Base-by-base conservation (phyloP, 2,113 vertebrate species). In the Brachionichthys hirsutus region DNA sequence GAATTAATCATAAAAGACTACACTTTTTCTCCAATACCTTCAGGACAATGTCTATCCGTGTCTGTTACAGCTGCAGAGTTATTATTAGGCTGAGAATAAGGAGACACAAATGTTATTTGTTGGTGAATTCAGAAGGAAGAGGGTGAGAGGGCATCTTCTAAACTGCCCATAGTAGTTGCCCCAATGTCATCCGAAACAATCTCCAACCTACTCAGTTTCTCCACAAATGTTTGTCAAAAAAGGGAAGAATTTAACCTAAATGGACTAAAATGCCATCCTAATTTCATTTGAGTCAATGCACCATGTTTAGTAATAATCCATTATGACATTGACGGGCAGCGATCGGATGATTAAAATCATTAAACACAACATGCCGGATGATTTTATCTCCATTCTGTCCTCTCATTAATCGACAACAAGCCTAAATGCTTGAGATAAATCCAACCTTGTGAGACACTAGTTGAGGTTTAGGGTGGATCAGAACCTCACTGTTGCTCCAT, bases 351-450 rank as follows among this genome's bases (percentile, higher is more conserved):
- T 62, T 12, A 20, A 18, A 35, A 38, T 34, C 56, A 46, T 55
- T 61, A 47, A 41, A 55, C 30, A 54, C 13, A 22, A 41, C 44
- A 19, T 44, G 46, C 12, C 5, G 4, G 3, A 7, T 16, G 30
- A 35, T 50, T 62, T 62, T 42, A 66, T 73, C 45, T 53, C 53
- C 22, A 4, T 2, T 9, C 59, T 16, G 40, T 30, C 24, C 65
- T 48, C 54, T n/a, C 51, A 22, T 20, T 55, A 10, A 19, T 6
- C 9, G 30, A 44, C 24, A 57, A 40, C 42, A 42, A 22, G 35
- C 18, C 36, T 49, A 13, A 49, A 42, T 16, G 38, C 53, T 43
- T 19, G 30, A 10, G 24, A 46, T 41, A 45, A 45, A 63, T 63
- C 18, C 17, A 49, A 35, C 36, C 36, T 42, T 17, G 2, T 17